phyloP scores from a whole-genome alignment of 2,888 invertebrate species.

The Tipula helvola region DNA sequence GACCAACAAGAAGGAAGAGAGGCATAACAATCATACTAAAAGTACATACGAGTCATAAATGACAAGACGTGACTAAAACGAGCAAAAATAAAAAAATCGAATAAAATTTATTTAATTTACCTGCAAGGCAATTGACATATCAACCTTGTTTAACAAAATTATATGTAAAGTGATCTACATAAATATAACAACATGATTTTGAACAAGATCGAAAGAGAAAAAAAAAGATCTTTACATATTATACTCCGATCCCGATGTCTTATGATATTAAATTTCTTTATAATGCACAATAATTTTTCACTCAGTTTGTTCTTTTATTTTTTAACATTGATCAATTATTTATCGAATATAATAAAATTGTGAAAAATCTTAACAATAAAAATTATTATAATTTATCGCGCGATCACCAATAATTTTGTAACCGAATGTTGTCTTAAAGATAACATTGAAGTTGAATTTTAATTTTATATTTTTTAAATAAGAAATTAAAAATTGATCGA shows the following conservation, averaged over 20 bases:
- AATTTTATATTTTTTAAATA: not conserved
- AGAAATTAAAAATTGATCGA: not conserved
- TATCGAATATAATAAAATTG: not conserved
- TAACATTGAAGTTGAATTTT: not conserved
- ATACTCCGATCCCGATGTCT: not conserved
- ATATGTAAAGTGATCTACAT: constrained; percentile 9
- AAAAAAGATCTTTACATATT: not conserved
- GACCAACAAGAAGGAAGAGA: not conserved
- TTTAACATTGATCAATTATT: constrained; percentile 5
- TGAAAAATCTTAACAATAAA: not conserved
- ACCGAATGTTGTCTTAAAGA: not conserved
- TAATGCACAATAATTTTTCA: constrained; percentile 10
- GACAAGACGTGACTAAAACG: not conserved
- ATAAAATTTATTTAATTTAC: not conserved
- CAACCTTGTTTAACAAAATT: constrained; percentile 9
- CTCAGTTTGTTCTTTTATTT: constrained; percentile 5
- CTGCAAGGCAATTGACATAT: constrained; percentile 9
- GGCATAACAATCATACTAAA: not conserved
- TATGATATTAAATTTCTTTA: constrained; percentile 11
- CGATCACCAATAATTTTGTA: constrained; percentile 6
- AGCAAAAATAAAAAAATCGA: not conserved
- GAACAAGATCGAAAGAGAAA: not conserved
- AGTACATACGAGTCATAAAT: not conserved
- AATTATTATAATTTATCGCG: constrained; percentile 10
- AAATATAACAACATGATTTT: constrained; percentile 5